These are phyloP conservation scores for Gymnocephalus cernua DNA, from an alignment of 2,113 vertebrate species.

Conservation along the genomic window DNA sequence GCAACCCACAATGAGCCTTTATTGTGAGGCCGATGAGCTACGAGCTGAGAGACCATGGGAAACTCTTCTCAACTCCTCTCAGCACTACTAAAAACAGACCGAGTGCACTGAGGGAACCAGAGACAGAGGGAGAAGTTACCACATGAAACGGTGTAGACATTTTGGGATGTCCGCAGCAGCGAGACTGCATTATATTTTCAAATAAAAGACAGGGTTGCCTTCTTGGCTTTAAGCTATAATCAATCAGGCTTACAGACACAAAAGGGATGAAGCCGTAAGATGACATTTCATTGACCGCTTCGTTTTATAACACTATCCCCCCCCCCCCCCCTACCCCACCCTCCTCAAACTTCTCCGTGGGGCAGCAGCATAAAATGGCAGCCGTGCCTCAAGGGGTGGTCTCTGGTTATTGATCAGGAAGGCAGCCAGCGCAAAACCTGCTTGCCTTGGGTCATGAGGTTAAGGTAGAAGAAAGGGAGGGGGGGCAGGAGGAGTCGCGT, in stretches of 20 bases:
- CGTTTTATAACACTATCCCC: conserved; percentile 33
- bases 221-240: conserved; percentile 61
- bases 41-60: conserved; percentile 58
- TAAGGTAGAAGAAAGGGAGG: conserved; percentile 54
- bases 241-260: conserved; percentile 63
- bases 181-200: conserved; percentile 41
- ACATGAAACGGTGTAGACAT: conserved; percentile 51
- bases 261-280: conserved; percentile 26
- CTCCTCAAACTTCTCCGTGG: not conserved
- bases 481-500: conserved; percentile 14
- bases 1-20: conserved; percentile 67
- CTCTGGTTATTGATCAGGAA: conserved; percentile 72
- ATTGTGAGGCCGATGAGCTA: conserved; percentile 62
- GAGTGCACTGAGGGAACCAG: conserved; percentile 2
- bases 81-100: conserved; percentile 47
- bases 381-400: conserved; percentile 64
- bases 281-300: conserved; percentile 64
- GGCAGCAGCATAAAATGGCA: conserved; percentile 30
- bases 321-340: not conserved
- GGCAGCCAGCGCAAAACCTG: conserved; percentile 34
- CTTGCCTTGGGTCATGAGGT: conserved; percentile 72
- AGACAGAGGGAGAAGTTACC: conserved; percentile 28
- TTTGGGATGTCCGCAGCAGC: conserved; percentile 24
- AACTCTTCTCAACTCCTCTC: conserved; percentile 51
- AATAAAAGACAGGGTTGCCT: conserved; percentile 35